A percentile compares a stretch with the other conserved stretches of the same genome.
Evolutionary conservation across 1,140 invertebrate genomes (phyloP).

Genomic region (Microplitis mediator): DNA sequence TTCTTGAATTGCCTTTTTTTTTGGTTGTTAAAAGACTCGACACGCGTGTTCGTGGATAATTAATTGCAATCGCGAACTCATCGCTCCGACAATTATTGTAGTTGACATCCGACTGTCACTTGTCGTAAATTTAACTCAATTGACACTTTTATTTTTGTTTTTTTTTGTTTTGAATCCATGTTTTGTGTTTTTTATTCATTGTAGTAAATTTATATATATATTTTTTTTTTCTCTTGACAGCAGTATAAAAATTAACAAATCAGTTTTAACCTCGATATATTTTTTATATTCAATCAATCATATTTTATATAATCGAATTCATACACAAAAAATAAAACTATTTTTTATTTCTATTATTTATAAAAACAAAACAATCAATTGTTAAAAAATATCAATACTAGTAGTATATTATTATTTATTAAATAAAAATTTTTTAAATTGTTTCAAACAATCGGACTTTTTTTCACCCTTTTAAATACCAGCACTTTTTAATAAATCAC

Average conservation of each 20-base stretch:
- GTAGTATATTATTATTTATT: too few relatives aligned
- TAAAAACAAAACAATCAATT: too few relatives aligned
- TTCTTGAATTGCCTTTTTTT: background rate
- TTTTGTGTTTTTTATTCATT: too few relatives aligned
- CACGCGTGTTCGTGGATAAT: background rate
- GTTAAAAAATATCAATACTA: too few relatives aligned
- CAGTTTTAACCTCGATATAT: background rate
- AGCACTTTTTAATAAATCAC: too few relatives aligned
- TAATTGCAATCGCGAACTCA: constrained; percentile 7
- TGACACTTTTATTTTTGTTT: background rate
- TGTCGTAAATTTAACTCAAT: constrained; percentile 2
- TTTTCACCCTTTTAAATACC: too few relatives aligned
- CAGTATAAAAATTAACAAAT: background rate
- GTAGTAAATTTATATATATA: too few relatives aligned
- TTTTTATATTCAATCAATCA: background rate
- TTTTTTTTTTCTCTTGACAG: too few relatives aligned
- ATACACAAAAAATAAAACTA: background rate
- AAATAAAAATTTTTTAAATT: too few relatives aligned
- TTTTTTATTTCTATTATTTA: background rate
- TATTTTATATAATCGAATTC: background rate
- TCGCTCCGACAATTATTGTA: background rate
- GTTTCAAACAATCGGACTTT: too few relatives aligned
- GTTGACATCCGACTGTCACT: constrained; percentile 5
- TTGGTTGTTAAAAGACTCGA: background rate
- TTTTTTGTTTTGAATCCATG: background rate